Base-by-base conservation (phyloP, 1,140 invertebrate species). In the Sarcophaga bullata region DNA sequence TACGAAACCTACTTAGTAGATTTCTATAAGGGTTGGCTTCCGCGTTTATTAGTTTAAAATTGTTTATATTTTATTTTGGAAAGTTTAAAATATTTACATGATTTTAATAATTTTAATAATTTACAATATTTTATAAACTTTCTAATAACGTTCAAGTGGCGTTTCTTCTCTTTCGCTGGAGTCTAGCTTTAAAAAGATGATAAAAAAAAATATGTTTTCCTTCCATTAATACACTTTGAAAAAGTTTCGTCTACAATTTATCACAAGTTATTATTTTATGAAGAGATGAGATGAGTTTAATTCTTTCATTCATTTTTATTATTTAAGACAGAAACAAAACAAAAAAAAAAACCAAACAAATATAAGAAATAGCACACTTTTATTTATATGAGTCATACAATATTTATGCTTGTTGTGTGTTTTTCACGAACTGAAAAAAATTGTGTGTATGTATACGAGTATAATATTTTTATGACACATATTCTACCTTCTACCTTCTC, bases 281-380 rank as follows among this genome's bases (percentile, higher is more conserved):
- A 78, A 17, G 48, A 17, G 75, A 78, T 78, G 75, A 50, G 50
- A 78, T 78, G 75, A 46, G 17, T 6, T 54, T 54, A 13, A 25
- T 76, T 76, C 47, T 76, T 76, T 76, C 7, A 48, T 11, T 15
- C 46, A 19, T 15, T 9, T 73, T 82, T 37, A 37, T n/a, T 37
- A 37, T 37, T 37, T 37, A 37, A 37, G 25, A 37, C 25, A 37
- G 25, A 37, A 37, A 37, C 25, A 37, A 37, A 37, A 37, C 1
- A 37, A 37, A 37, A 37, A 37, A 37, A 37, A 37, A 37, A 37
- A 37, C 9, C 19, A 73, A 80, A 83, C 72, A 78, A 58, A n/a
- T 82, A 72, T 76, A 78, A 78, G 75, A 78, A 78, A 78, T 52
- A 80, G 80, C 80, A 80, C 80, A 80, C 52, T 47, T 19, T 25